Evolutionary conservation across 2,888 invertebrate genomes (phyloP).

Genomic region (Osedax frankpressi): DNA sequence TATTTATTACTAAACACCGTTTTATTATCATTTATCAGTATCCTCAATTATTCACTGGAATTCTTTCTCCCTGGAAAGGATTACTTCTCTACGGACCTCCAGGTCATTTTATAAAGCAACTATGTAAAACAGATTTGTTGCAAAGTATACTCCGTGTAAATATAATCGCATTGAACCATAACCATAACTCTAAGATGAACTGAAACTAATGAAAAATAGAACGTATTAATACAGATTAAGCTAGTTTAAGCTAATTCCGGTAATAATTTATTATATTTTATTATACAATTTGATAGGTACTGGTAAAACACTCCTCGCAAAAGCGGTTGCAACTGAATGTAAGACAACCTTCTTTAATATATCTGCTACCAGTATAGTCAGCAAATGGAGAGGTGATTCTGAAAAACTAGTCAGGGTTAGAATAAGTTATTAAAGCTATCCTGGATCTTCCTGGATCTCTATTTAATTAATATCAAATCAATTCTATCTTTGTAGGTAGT

Average conservation of each 20-base stretch:
- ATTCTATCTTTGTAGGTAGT: too few species aligned
- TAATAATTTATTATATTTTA: background rate
- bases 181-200: too few species aligned
- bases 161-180: too few species aligned
- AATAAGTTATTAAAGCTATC: too few species aligned
- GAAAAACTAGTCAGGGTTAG: constrained; percentile 73
- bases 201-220: too few species aligned
- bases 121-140: too few species aligned
- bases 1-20: background rate
- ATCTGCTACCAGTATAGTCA: constrained; percentile 73
- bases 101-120: too few species aligned
- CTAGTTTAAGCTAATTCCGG: too few species aligned
- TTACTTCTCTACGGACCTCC: constrained; percentile 63
- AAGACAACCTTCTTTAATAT: constrained; percentile 74
- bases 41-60: constrained; percentile 49
- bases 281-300: constrained; percentile 47
- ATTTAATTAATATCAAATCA: too few species aligned
- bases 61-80: constrained; percentile 67
- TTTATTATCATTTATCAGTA: constrained; percentile 41
- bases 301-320: constrained; percentile 74
- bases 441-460: too few species aligned
- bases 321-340: constrained; percentile 71
- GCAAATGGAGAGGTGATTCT: constrained; percentile 90
- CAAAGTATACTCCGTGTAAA: too few species aligned
- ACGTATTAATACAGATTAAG: too few species aligned